Percentiles rank a stretch among this genome's conserved stretches.
phyloP scores from a whole-genome alignment of 1,140 invertebrate genomes.

The Carcinoscorpius rotundicauda region DNA sequence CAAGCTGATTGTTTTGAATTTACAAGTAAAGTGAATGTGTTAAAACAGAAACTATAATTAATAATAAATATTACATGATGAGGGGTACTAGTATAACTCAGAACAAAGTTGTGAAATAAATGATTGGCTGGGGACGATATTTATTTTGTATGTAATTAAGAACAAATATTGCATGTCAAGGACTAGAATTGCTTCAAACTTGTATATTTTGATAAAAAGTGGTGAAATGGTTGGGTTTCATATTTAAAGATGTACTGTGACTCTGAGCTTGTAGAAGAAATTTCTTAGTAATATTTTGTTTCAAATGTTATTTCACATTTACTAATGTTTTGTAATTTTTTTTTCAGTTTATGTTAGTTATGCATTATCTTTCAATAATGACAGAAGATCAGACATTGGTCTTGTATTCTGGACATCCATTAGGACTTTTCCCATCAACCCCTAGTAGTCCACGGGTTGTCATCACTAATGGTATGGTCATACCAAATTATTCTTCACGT shows the following conservation, averaged over 20 bases:
- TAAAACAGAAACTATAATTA: too few species aligned
- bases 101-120: too few species aligned
- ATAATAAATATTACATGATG: too few species aligned
- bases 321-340: conserved; percentile 7
- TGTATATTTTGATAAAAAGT: conserved; percentile 9
- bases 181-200: too few species aligned
- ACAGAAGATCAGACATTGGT: conserved; percentile 47
- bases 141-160: too few species aligned
- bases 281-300: neutral
- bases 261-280: neutral
- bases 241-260: neutral
- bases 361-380: conserved; percentile 49
- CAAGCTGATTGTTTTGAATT: too few species aligned
- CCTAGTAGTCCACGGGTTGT: conserved; percentile 43
- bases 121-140: too few species aligned
- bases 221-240: conserved; percentile 2
- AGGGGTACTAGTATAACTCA: too few species aligned
- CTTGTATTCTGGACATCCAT: conserved; percentile 54
- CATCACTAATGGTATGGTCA: conserved; percentile 56
- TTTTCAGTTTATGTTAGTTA: conserved; percentile 46
- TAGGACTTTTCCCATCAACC: conserved; percentile 48
- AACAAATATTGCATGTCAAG: too few species aligned
- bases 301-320: neutral
- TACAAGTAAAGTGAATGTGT: too few species aligned
- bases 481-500: conserved; percentile 51